Evolutionary conservation across 2,888 invertebrate species (phyloP).

Genomic region (Villa cingulata): DNA sequence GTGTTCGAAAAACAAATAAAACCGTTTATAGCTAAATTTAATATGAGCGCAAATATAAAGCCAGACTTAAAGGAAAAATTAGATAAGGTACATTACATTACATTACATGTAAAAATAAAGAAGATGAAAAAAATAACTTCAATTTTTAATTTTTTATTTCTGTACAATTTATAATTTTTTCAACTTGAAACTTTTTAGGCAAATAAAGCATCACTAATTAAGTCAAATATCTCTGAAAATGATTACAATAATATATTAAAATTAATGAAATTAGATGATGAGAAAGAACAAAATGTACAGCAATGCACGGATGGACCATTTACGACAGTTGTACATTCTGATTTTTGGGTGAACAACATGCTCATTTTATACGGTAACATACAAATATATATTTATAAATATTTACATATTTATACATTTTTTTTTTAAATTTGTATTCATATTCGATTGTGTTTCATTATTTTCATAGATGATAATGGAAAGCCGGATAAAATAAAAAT

Average conservation of each 20-base stretch:
- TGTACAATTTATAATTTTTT: neutral
- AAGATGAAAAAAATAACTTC: neutral
- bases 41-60: constrained; percentile 17
- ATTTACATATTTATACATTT: neutral
- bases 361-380: constrained; percentile 38
- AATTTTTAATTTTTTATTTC: neutral
- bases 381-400: neutral
- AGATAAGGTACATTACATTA: no score
- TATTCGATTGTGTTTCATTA: no score
- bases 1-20: constrained; percentile 34
- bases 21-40: constrained; percentile 29
- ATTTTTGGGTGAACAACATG: constrained; percentile 49
- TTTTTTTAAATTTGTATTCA: no score
- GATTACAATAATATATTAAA: constrained; percentile 17
- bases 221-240: constrained; percentile 7
- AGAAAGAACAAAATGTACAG: constrained; percentile 17
- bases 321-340: constrained; percentile 42
- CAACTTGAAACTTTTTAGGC: constrained; percentile 8
- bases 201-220: constrained; percentile 6
- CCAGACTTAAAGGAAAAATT: constrained; percentile 3
- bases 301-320: constrained; percentile 33
- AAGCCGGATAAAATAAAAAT: constrained; percentile 40
- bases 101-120: no score
- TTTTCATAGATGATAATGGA: constrained; percentile 22
- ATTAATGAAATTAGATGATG: constrained; percentile 17